phyloP scores from a whole-genome alignment of 2,888 invertebrate species.

The Neoscelio sp. region DNA sequence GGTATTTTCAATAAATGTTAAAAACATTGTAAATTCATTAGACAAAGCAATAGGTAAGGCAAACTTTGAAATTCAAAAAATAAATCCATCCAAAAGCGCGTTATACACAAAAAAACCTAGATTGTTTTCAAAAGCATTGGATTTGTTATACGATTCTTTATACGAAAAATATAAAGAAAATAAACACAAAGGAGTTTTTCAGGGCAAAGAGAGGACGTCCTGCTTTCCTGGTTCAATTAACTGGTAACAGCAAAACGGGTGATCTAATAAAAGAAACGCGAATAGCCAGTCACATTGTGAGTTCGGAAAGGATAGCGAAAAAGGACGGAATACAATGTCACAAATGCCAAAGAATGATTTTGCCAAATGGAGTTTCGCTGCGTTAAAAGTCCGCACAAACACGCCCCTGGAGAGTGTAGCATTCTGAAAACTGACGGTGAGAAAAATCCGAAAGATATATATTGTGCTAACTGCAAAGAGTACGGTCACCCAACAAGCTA shows the following conservation, averaged over 20 bases:
- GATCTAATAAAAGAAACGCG: neutral
- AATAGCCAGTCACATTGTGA: constrained; percentile 23
- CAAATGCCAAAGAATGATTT: constrained; percentile 22
- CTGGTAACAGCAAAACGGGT: neutral
- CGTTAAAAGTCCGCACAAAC: constrained; percentile 31
- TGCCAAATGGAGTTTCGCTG: constrained; percentile 39
- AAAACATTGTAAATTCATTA: too few species aligned
- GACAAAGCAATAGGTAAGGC: too few species aligned
- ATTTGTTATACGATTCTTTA: too few species aligned
- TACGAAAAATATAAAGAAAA: constrained; percentile 42
- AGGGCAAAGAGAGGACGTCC: constrained; percentile 3
- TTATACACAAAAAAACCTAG: too few species aligned
- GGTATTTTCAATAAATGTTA: too few species aligned
- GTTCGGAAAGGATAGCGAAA: constrained; percentile 33
- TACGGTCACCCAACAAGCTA: constrained; percentile 53
- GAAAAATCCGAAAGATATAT: constrained; percentile 1
- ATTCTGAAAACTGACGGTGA: neutral
- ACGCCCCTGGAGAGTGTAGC: constrained; percentile 36
- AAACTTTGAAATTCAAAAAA: too few species aligned
- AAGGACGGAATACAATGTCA: constrained; percentile 21
- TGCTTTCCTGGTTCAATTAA: constrained; percentile 16
- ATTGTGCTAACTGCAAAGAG: constrained; percentile 33
- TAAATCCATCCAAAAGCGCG: too few species aligned
- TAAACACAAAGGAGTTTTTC: constrained; percentile 33
- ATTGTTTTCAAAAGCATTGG: too few species aligned